Evolutionary conservation across 1,140 invertebrate species (phyloP).

Genomic region (Spodoptera litura): DNA sequence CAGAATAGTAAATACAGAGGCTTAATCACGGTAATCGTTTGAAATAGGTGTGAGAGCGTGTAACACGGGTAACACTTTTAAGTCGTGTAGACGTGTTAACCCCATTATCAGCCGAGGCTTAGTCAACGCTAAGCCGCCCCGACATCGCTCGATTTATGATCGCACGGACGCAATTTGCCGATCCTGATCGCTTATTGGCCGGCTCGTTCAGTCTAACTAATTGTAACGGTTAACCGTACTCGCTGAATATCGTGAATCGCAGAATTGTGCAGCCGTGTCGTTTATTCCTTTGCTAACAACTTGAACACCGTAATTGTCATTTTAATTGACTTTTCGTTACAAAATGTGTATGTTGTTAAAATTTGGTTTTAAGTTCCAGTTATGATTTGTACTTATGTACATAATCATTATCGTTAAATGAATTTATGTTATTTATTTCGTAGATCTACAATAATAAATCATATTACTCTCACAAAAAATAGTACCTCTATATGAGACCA

Average conservation of each 20-base stretch:
- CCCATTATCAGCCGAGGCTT: slow-evolving; percentile 78
- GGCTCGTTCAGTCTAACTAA: slow-evolving; percentile 40
- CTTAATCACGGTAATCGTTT: slow-evolving; percentile 25
- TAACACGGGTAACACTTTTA: slow-evolving; percentile 60
- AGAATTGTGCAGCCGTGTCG: too few relatives aligned
- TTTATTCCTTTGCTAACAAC: too few relatives aligned
- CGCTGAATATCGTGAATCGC: neutral
- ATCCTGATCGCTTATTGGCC: slow-evolving; percentile 76
- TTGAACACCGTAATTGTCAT: too few relatives aligned
- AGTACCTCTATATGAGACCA: neutral
- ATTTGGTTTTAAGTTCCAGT: too few relatives aligned
- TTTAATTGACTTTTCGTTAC: too few relatives aligned
- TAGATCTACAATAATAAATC: too few relatives aligned
- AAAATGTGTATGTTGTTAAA: too few relatives aligned
- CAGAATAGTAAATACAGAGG: neutral
- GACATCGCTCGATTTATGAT: slow-evolving; percentile 77
- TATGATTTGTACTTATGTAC: too few relatives aligned
- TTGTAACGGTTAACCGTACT: slow-evolving; percentile 18
- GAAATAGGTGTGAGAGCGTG: slow-evolving; percentile 51
- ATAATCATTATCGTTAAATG: too few relatives aligned
- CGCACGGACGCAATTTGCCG: slow-evolving; percentile 71
- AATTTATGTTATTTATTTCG: too few relatives aligned
- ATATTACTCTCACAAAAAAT: too few relatives aligned
- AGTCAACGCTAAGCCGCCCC: slow-evolving; percentile 67
- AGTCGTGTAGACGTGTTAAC: slow-evolving; percentile 74